Percentiles rank a stretch among this genome's conserved stretches.
phyloP scores from a whole-genome alignment of 2,888 invertebrate species.

The Dynastes grantii region DNA sequence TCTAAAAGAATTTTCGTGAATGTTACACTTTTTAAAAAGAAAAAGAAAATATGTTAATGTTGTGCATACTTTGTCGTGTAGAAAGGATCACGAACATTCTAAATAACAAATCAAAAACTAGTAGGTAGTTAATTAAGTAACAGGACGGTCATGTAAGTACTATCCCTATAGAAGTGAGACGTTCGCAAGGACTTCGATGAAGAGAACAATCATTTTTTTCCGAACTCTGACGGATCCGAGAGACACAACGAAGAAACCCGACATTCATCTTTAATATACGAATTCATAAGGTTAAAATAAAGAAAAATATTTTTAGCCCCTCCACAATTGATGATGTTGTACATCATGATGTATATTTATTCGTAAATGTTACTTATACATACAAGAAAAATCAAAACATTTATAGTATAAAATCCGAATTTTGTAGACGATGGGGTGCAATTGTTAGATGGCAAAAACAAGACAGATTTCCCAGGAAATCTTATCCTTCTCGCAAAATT shows the following conservation, averaged over 20 bases:
- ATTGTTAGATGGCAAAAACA: neutral
- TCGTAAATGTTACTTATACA: neutral
- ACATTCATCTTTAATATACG: constrained; percentile 10
- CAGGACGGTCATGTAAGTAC: too few species aligned
- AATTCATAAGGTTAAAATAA: too few species aligned
- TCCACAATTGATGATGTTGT: neutral
- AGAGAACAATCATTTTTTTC: neutral
- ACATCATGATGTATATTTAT: constrained; percentile 8
- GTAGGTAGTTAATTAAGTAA: too few species aligned
- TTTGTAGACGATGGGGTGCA: constrained; percentile 52
- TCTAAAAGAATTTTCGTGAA: constrained; percentile 47
- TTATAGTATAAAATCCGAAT: constrained; percentile 61
- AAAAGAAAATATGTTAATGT: constrained; percentile 38
- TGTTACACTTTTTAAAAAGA: constrained; percentile 39
- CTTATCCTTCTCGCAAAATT: too few species aligned
- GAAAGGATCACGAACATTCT: neutral
- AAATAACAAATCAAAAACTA: too few species aligned
- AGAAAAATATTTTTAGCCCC: neutral
- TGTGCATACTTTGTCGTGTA: constrained; percentile 27
- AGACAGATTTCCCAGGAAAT: too few species aligned
- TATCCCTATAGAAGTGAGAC: neutral
- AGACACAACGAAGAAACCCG: constrained; percentile 28
- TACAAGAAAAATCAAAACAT: constrained; percentile 44
- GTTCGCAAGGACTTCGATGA: too few species aligned
- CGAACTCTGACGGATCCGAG: neutral